Conservation (phyloP, 2,113 vertebrate genomes). For the Myiozetetes cayanensis region DNA sequence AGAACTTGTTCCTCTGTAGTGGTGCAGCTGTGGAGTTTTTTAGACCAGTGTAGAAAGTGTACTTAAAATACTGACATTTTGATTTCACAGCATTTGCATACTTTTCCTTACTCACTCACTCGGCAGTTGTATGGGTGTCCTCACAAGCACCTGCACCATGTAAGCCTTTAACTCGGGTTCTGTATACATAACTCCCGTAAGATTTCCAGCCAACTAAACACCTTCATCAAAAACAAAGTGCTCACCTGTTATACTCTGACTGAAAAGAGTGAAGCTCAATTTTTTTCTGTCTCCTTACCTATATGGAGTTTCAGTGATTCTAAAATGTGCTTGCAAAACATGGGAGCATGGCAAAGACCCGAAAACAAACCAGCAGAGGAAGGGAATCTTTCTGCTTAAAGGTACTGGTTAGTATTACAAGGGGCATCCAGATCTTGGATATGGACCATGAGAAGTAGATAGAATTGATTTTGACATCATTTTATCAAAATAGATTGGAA, state of each 20-base stretch:
- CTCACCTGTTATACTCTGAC: background rate
- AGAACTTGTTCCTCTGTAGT: background rate
- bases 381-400: background rate
- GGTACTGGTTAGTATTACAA: background rate
- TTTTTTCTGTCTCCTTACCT: background rate
- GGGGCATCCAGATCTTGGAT: background rate
- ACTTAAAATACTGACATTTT: background rate
- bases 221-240: background rate
- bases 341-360: background rate
- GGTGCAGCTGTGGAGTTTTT: background rate
- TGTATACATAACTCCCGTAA: background rate
- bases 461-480: background rate
- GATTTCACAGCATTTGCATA: background rate
- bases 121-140: background rate
- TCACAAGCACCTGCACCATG: background rate
- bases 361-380: background rate
- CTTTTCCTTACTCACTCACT: background rate
- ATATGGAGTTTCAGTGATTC: background rate
- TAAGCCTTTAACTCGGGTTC: background rate
- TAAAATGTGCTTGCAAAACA: background rate
- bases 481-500: background rate
- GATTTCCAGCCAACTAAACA: background rate
- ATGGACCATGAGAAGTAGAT: background rate
- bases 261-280: background rate
- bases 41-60: background rate